Evolutionary conservation across 2,888 invertebrate species (phyloP).

Genomic region (Dysmachus trigonus): DNA sequence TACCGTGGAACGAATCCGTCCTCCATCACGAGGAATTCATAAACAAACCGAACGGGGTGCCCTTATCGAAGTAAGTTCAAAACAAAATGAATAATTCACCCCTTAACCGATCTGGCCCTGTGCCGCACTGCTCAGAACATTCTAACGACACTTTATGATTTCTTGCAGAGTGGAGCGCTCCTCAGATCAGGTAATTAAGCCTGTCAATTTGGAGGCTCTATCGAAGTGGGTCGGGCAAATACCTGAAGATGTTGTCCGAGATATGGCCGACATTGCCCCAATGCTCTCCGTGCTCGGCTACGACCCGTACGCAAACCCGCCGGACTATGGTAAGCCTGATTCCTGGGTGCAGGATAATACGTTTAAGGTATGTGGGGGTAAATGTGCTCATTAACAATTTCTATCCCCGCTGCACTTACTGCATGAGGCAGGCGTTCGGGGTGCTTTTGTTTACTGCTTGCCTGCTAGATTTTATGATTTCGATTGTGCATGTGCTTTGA

Average conservation of each 20-base stretch:
- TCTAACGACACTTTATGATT: neutral
- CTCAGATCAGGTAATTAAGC: conserved; percentile 98
- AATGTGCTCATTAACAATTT: conserved; percentile 42
- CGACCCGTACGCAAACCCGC: conserved; percentile 96
- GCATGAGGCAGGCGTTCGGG: neutral
- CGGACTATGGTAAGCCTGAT: conserved; percentile 90
- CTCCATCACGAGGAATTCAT: conserved; percentile 97
- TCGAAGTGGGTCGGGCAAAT: conserved; percentile 91
- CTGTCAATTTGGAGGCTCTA: conserved; percentile 95
- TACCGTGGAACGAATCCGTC: conserved; percentile 95
- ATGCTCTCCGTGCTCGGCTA: conserved; percentile 94
- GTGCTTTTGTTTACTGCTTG: neutral
- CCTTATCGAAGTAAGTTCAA: conserved; percentile 86
- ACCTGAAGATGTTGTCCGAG: conserved; percentile 88
- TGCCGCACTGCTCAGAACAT: neutral
- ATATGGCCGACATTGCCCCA: conserved; percentile 93
- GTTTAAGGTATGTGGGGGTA: conserved; percentile 60
- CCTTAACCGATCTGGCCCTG: neutral
- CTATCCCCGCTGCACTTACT: conserved; percentile 44
- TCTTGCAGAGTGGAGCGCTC: conserved; percentile 89
- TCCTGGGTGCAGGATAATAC: conserved; percentile 76
- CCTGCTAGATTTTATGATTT: neutral
- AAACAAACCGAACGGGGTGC: conserved; percentile 93
- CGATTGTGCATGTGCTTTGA: conserved; percentile 23
- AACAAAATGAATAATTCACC: conserved; percentile 23